These are phyloP conservation scores for Pseudomyrmex flavicornis DNA, from an alignment of 1,140 invertebrate genomes.

Conservation along the genomic window DNA sequence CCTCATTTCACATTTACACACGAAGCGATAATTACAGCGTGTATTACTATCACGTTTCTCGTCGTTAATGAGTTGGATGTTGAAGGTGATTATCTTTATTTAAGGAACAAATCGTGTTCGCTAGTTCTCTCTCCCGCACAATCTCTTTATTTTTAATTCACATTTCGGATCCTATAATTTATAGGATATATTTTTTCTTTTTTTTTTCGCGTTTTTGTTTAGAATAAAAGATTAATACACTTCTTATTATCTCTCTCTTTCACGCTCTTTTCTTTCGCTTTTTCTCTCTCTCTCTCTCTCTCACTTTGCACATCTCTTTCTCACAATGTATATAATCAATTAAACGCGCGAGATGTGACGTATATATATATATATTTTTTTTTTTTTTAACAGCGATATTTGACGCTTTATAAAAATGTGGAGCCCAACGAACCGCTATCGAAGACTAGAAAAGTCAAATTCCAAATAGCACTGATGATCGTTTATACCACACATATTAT, in stretches of 20 bases:
- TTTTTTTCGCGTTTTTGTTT: neutral
- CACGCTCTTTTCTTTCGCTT: too few species aligned
- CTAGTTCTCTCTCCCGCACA: neutral
- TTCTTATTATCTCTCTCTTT: constrained; percentile 10
- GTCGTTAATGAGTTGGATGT: constrained; percentile 22
- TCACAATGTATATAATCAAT: constrained; percentile 31
- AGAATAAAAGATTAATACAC: constrained; percentile 27
- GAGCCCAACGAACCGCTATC: constrained; percentile 55
- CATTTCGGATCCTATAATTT: constrained; percentile 24
- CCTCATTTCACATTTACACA: constrained; percentile 15
- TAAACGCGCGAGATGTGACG: constrained; percentile 46
- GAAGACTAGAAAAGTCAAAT: constrained; percentile 64
- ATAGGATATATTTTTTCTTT: constrained; percentile 30
- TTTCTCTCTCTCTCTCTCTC: neutral
- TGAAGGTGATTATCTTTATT: constrained; percentile 51
- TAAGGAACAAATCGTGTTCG: constrained; percentile 22
- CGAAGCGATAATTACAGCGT: constrained; percentile 32
- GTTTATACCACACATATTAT: constrained; percentile 52
- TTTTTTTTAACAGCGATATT: constrained; percentile 43
- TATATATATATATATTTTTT: neutral
- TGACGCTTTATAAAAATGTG: constrained; percentile 59
- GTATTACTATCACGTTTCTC: constrained; percentile 8
- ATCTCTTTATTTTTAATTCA: constrained; percentile 38
- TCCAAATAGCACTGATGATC: constrained; percentile 60
- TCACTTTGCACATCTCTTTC: constrained; percentile 16